Conservation (phyloP, 64 coral and sea anemone species). For the Stichodactyla helianthus region DNA sequence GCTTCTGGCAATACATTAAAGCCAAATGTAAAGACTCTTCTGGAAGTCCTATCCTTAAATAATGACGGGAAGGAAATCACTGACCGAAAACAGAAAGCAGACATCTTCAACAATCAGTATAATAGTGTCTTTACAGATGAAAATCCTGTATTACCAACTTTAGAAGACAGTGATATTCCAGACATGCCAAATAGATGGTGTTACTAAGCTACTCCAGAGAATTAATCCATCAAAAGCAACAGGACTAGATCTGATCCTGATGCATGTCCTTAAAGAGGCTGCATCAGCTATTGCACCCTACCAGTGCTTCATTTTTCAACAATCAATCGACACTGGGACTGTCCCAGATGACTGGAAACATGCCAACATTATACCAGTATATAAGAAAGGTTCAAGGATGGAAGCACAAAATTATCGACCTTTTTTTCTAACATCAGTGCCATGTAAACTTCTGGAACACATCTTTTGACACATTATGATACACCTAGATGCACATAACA, state of each 20-base stretch:
- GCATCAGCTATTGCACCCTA: no score
- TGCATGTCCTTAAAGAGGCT: no score
- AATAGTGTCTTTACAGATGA: constrained; percentile 40
- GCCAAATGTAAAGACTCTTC: constrained; percentile 48
- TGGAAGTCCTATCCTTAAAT: constrained; percentile 34
- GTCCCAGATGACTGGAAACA: no score
- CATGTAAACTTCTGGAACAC: constrained; percentile 17
- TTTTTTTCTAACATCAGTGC: not conserved
- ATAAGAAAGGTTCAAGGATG: not conserved
- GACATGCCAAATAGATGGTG: constrained; percentile 30
- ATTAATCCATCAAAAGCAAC: no score
- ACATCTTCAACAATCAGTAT: not conserved
- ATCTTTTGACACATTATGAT: not conserved
- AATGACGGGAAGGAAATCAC: constrained; percentile 27
- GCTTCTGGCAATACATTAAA: constrained; percentile 49
- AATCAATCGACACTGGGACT: no score
- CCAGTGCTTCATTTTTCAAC: no score
- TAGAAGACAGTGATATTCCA: constrained; percentile 30
- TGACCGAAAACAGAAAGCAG: constrained; percentile 45
- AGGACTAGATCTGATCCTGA: constrained; percentile 10
- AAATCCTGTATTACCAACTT: no score
- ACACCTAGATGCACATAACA: not conserved
- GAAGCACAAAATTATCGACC: not conserved
- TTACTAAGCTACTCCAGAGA: no score
- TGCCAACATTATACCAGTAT: constrained; percentile 8